Evolutionary conservation across 2,113 vertebrate species (phyloP), one percentile per base, ranked within the genome.

Genomic region (Tylochromis polylepis): DNA sequence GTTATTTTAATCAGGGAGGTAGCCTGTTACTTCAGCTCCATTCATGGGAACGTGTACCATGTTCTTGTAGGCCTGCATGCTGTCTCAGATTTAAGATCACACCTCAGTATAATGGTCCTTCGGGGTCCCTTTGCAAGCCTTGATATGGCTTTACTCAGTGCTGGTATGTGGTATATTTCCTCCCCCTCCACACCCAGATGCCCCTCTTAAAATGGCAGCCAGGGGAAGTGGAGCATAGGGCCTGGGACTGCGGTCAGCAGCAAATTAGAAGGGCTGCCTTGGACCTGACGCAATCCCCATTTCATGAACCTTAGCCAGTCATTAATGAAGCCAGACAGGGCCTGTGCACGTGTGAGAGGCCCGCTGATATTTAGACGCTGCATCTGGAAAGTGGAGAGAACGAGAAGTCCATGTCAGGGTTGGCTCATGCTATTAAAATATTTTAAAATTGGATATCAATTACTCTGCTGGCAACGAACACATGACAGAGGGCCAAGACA

Each of bases 261-360:
- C 87, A 93, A 95, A 94, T 95, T 92, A 94, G 87, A 94, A 65
- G 84, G 93, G 79, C 92, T 94, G 92, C 88, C 86, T 95, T 75
- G 89, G 89, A 94, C 87, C 88, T 93, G 93, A 95, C 67, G 93
- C 93, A 92, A 94, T 91, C 90, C 41, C 81, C 85, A 62, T 83
- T 88, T 85, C 86, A 58, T 85, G 83, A 89, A 85, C 90, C 87
- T 38, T 87, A 91, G 91, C 93, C 84, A 84, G 89, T 93, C 92
- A 93, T 95, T 96, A 95, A 95, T 95, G 92, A 90, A 95, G 92
- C 91, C 93, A 92, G 94, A 93, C 88, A 43, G 84, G 84, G 83
- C 86, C 55, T 67, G 31, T 60, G 85, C 77, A 62, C 88, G 89
- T n/a, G 92, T 92, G 90, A 94, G 94, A 93, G 92, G 94, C 89